phyloP scores from a whole-genome alignment of 2,113 vertebrate species.

The Illadopsis cleaveri region DNA sequence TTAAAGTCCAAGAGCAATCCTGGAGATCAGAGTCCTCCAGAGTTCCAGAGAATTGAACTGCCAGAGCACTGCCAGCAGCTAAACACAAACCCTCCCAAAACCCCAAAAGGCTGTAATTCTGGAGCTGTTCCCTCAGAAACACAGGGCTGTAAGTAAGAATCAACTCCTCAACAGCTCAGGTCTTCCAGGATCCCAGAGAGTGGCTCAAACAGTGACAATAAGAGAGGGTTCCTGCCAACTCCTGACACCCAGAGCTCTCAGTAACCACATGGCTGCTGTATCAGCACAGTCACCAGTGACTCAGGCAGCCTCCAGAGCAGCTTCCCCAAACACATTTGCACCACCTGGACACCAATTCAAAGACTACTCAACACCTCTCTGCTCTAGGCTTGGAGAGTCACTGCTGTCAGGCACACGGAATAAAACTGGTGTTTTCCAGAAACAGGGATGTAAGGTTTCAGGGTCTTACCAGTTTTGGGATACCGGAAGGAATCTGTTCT shows the following conservation, averaged over 20 bases:
- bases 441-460: not conserved
- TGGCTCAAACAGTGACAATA: not conserved
- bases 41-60: not conserved
- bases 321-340: not conserved
- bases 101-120: not conserved
- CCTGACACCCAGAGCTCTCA: not conserved
- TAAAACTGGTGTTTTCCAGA: not conserved
- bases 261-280: not conserved
- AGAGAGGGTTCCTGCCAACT: not conserved
- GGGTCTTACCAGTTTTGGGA: slow-evolving; percentile 80
- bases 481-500: slow-evolving; percentile 84
- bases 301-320: not conserved
- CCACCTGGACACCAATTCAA: not conserved
- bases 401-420: not conserved
- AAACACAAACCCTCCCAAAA: not conserved
- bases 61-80: not conserved
- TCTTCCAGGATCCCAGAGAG: not conserved
- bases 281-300: not conserved
- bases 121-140: not conserved
- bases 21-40: not conserved
- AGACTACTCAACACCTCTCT: not conserved
- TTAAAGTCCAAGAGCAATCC: not conserved
- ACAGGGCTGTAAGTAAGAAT: not conserved
- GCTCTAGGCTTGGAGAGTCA: not conserved
- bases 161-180: not conserved